Evolutionary conservation across 2,888 invertebrate species (phyloP), one percentile per base, ranked within the genome.

Genomic region (Congeria kusceri): DNA sequence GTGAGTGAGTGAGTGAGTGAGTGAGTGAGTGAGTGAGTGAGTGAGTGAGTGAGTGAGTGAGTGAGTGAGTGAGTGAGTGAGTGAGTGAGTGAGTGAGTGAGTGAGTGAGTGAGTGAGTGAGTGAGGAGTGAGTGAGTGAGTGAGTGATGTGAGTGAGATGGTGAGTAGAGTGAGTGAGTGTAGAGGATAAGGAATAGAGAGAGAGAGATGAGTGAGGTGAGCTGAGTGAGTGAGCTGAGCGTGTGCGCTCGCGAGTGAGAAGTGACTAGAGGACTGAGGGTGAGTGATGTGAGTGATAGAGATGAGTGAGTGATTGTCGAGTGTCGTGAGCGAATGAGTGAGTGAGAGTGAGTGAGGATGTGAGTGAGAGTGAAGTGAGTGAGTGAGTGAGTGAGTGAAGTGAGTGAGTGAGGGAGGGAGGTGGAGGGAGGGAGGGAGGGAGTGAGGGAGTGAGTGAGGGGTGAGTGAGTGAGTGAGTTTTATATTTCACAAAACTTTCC

Each of bases 361-460:
- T 27, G 65, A 49, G 53, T 27, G 65, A 28, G 57, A 67, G 67
- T 57, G 67, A 67, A 67, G 58, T 67, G 67, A 67, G 65, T 65
- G 53, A 49, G 65, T 65, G 53, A 49, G 65, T 56, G 57, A 67
- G 67, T 57, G 67, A 67, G 67, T 67, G 67, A 44, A n/a, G 58
- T 57, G 57, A 44, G 58, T 32, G 32, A 32, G 32, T 32, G 32
- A 32, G 32, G 4, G 32, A 32, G 32, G 4, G 32, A 32, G 32
- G 4, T n/a, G n/a, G 32, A 32, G 32, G 4, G 32, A 32, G 32
- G 4, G 32, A 32, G 32, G 4, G 32, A 32, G 32, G 4, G 32
- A 32, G 32, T 32, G 32, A 32, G 32, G 4, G 32, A 32, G 32
- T 32, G 32, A 32, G 32, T 32, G 32, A 32, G 32, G 32, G 11